Evolutionary conservation across 2,888 invertebrate genomes (phyloP), one percentile per base, ranked within the genome.

Genomic region (Metellina segmentata): DNA sequence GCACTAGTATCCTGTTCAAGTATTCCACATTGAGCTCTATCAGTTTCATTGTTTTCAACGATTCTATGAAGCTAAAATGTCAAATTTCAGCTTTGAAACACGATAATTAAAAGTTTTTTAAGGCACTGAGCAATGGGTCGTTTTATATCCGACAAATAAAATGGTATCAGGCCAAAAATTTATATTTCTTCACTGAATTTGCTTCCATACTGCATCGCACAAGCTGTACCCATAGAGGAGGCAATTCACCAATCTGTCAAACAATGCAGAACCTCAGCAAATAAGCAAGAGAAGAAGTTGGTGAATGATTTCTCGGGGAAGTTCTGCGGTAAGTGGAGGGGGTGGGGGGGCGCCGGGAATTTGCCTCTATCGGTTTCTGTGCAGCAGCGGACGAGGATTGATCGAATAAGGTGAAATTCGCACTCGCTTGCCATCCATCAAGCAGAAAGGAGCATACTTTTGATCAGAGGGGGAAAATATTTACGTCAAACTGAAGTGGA

Each of bases 391-490:
- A 51, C n/a, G 49, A 78, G 61, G 61, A 74, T 72, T 83, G 72
- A 74, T 83, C 83, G 71, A 34, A 74, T 74, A n/a, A 83, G 71
- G 51, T 82, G 71, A 71, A 82, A 82, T 70, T 82, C 69, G 9
- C 6, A 71, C 52, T 49, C 51, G 2, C 49, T n/a, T 11, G 61
- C 16, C 7, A n/a, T n/a, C 71, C 86, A 86, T 86, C 86, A 86
- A 78, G 34, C 11, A 69, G 69, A 77, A 20, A 77, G 78, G 78
- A 71, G 86, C 49, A 86, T 78, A 71, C 61, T 79, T 85, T 78
- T 79, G 78, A 78, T 79, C 20, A 78, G 51, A 77, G n/a, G 78
- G 70, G 70, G 74, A 70, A 86, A 78, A 70, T 86, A 72, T 53
- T 83, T 74, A 72, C 72, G 72, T 74, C 49, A 52, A 83, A 74